A percentile compares a stretch with the other conserved stretches of the same genome.
phyloP scores from a whole-genome alignment of 2,888 invertebrate genomes.

The Falcaria lacertinaria region DNA sequence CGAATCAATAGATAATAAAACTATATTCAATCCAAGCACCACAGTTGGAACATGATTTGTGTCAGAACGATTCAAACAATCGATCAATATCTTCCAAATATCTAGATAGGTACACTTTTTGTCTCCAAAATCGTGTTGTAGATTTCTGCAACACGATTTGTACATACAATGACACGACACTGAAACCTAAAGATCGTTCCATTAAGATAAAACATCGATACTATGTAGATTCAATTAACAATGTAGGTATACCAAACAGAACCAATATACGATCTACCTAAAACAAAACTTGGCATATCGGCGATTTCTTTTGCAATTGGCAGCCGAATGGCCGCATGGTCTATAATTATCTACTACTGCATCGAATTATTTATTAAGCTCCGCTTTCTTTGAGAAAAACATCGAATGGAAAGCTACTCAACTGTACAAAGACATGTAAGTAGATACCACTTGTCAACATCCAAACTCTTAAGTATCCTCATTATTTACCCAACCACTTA shows the following conservation, averaged over 20 bases:
- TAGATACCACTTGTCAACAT: not conserved
- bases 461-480: too few relatives aligned
- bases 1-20: too few relatives aligned
- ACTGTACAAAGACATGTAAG: not conserved
- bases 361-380: slow-evolving; percentile 10
- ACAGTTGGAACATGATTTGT: too few relatives aligned
- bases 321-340: slow-evolving; percentile 19
- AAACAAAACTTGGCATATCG: slow-evolving; percentile 24
- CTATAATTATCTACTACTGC: slow-evolving; percentile 23
- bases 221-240: not conserved
- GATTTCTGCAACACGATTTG: not conserved
- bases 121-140: not conserved
- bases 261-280: slow-evolving; percentile 1
- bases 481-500: too few relatives aligned
- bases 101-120: not conserved
- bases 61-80: not conserved
- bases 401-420: not conserved
- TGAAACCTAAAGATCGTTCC: not conserved
- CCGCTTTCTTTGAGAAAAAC: slow-evolving; percentile 4
- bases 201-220: not conserved
- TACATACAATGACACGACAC: not conserved
- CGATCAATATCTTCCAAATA: not conserved
- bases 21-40: too few relatives aligned
- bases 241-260: not conserved
- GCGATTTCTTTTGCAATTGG: slow-evolving; percentile 23